These are phyloP conservation scores for Cygnus buccinator DNA, from an alignment of 2,113 vertebrate genomes.

Conservation along the genomic window DNA sequence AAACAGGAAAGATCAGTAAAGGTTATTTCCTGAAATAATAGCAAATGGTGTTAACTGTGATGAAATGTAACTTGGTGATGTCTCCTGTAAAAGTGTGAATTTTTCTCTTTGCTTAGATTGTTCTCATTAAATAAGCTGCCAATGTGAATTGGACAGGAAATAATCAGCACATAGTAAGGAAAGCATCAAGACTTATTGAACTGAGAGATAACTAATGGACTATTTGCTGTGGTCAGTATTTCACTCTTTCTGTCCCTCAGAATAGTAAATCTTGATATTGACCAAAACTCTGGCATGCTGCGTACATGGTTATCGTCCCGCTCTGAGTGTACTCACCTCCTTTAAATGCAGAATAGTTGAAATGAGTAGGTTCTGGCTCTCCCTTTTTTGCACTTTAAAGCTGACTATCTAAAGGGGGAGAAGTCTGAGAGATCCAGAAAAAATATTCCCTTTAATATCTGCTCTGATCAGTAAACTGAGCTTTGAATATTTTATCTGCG, in stretches of 20 bases:
- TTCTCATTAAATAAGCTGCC: slow-evolving; percentile 65
- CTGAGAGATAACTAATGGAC: slow-evolving; percentile 58
- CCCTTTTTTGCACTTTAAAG: not conserved
- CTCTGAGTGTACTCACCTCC: not conserved
- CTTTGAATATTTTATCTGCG: slow-evolving; percentile 16
- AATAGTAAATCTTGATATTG: slow-evolving; percentile 56
- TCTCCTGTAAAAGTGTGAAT: slow-evolving; percentile 53
- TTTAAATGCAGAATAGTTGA: not conserved
- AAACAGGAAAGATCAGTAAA: slow-evolving; percentile 56
- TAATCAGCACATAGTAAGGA: slow-evolving; percentile 46
- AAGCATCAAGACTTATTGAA: slow-evolving; percentile 55
- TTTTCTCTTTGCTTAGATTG: slow-evolving; percentile 50
- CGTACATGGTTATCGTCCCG: not conserved
- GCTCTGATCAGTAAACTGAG: slow-evolving; percentile 40
- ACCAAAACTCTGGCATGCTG: not conserved
- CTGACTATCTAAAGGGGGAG: not conserved
- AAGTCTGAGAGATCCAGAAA: not conserved
- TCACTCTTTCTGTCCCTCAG: slow-evolving; percentile 17
- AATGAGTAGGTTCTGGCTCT: not conserved
- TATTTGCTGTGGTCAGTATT: slow-evolving; percentile 45
- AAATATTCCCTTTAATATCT: slow-evolving; percentile 17
- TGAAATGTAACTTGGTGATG: slow-evolving; percentile 45
- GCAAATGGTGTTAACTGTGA: slow-evolving; percentile 58
- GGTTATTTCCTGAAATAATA: slow-evolving; percentile 64
- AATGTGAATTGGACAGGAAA: slow-evolving; percentile 65